Conservation (phyloP, 2,888 invertebrate genomes). For the Epinotia bilunana region DNA sequence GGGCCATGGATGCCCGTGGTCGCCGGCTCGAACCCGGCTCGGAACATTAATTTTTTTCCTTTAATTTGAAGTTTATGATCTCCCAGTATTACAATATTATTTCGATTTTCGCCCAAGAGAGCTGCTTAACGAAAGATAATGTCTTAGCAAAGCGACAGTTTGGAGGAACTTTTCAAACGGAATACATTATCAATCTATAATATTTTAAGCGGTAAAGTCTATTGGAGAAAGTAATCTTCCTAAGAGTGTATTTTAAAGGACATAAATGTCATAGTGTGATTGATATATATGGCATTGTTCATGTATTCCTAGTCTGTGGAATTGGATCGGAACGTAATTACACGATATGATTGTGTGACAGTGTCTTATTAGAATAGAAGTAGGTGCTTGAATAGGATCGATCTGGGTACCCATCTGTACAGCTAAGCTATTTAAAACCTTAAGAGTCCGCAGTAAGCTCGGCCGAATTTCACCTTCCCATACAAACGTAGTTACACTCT, state of each 20-base stretch:
- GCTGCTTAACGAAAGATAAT: not conserved
- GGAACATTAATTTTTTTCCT: no score
- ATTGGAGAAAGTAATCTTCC: constrained; percentile 2
- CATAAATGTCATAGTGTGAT: constrained; percentile 3
- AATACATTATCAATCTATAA: constrained; percentile 26
- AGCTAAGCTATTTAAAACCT: not conserved
- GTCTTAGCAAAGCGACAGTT: not conserved
- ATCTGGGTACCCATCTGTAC: constrained; percentile 15
- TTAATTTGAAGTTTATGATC: not conserved
- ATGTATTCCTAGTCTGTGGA: constrained; percentile 33
- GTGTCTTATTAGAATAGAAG: constrained; percentile 65
- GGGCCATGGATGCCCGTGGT: no score
- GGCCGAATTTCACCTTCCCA: no score
- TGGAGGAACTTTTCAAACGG: constrained; percentile 6
- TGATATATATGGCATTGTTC: constrained; percentile 10
- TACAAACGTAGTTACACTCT: no score
- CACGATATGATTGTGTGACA: constrained; percentile 61
- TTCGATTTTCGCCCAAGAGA: not conserved
- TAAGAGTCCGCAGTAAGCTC: no score
- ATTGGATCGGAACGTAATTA: constrained; percentile 34
- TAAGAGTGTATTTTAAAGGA: constrained; percentile 15
- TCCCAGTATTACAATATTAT: not conserved
- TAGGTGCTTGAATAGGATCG: constrained; percentile 26
- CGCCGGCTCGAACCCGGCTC: no score
- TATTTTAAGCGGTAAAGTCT: constrained; percentile 6